Evolutionary conservation across 2,113 vertebrate species (phyloP), one percentile per base, ranked within the genome.

Genomic region (Hystrix brachyura): DNA sequence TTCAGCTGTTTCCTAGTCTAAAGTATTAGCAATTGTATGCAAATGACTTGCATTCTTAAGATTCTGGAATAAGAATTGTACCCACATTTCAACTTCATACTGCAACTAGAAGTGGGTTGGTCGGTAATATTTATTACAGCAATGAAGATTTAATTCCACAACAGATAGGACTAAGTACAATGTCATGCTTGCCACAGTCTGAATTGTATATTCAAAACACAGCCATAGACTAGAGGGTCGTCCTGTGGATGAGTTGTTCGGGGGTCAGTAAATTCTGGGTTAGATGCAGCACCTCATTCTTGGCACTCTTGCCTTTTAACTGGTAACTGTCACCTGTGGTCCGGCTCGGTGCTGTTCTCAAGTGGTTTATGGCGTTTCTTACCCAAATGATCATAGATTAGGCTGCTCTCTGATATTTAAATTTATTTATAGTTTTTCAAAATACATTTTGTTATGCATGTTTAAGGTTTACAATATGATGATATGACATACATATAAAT

Each of bases 11-110:
- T 21, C 4, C 4, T 38, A 13, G 88, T 87, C 57, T 84, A n/a
- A 87, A 78, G 8, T 93, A 72, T 93, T 84, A 74, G 46, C 4
- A 83, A 48, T 53, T 78, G 0, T 65, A 65, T 67, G 14, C 38
- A 90, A 92, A 67, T 92, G 18, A 48, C 43, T 84, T 93, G 0
- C 21, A 27, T 87, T 83, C 38, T 79, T 81, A 59, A 43, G 48
- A 83, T 94, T 95, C 38, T 90, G 29, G 53, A 86, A 64, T 82
- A 51, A 87, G 11, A 94, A 91, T 29, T 79, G 32, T 60, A 65
- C 29, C 12, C 10, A 69, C 1, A 64, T 82, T 65, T 78, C 6
- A 83, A 4, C 43, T 91, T 78, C 27, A 25, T 91, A 17, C 25
- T 46, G 27, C 46, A 67, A 60, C 25, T 65, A 59, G 29, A 87